Evolutionary conservation across 1,140 invertebrate species (phyloP), one percentile per base, ranked within the genome.

Genomic region (Physella acuta): DNA sequence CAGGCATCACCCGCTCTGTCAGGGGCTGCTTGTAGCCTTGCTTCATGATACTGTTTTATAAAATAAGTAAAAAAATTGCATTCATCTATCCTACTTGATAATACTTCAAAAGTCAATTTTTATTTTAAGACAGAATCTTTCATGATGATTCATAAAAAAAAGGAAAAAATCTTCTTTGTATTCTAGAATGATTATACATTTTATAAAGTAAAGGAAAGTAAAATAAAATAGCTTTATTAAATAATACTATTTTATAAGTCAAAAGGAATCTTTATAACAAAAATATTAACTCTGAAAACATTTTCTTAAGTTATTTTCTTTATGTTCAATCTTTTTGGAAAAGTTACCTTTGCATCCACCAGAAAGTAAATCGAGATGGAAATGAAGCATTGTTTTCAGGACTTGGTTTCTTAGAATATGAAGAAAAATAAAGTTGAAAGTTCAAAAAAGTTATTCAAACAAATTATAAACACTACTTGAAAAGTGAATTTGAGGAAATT

Each of bases 301-400:
- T n/a, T n/a, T n/a, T n/a, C n/a, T n/a, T n/a, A n/a, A n/a, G n/a
- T n/a, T n/a, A n/a, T 30, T 55, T 14, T 55, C 24, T 55, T 24
- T 55, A 30, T 24, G 28, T 24, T 24, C 24, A 24, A 55, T 55
- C 11, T 14, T 20, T 55, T 55, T 36, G 8, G 30, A 31, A 26
- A 11, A 78, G 77, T 71, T 75, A 82, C 77, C 72, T 73, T 84
- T 95, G 92, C 79, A 97, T 94, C 97, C 97, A 99, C 49, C 90
- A 89, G 82, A 95, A 99, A 0, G 92, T 88, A 3, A 98, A 82
- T 62, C 90, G 89, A 30, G 93, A 95, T 14, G 94, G 88, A 83
- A 96, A 98, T 26, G 94, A 94, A 44, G 93, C 88, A 58, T 86
- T 83, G 55, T 88, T 86, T 82, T 98, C 94, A 59, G 96, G 96